A percentile compares a stretch with the other conserved stretches of the same genome.
These are phyloP conservation scores for Colinus virginianus DNA, from an alignment of 2,113 vertebrate species.

Conservation along the genomic window DNA sequence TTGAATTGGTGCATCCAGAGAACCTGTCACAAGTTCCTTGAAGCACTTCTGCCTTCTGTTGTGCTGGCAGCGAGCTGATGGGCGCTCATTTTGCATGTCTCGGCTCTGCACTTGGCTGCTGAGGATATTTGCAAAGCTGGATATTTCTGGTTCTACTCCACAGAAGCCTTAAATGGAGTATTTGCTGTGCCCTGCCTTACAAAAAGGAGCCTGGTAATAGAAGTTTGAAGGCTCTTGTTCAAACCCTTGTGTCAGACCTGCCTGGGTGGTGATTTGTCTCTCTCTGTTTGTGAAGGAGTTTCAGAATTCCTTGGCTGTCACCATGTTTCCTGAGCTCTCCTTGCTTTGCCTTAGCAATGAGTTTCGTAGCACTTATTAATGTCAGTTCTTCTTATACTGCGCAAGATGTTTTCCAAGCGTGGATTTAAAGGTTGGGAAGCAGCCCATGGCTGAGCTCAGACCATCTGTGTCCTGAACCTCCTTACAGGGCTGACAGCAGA, in stretches of 20 bases:
- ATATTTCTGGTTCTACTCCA: slow-evolving; percentile 74
- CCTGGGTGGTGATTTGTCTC: slow-evolving; percentile 55
- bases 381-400: rapidly evolving
- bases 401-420: background rate
- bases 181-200: slow-evolving; percentile 64
- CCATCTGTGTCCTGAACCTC: background rate
- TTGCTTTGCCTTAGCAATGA: slow-evolving; percentile 6
- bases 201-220: slow-evolving; percentile 56
- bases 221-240: slow-evolving; percentile 56
- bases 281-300: slow-evolving; percentile 54
- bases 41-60: slow-evolving; percentile 76
- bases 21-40: slow-evolving; percentile 76
- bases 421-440: background rate
- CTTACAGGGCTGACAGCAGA: rapidly evolving
- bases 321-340: background rate
- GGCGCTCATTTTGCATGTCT: slow-evolving; percentile 75
- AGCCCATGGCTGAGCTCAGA: background rate
- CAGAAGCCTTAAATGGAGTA: slow-evolving; percentile 62
- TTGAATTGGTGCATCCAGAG: slow-evolving; percentile 72
- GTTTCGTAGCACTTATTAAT: background rate
- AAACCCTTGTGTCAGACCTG: slow-evolving; percentile 56
- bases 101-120: slow-evolving; percentile 61
- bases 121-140: slow-evolving; percentile 70
- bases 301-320: slow-evolving; percentile 1
- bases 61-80: slow-evolving; percentile 68